Percentiles rank a stretch among this genome's conserved stretches.
phyloP scores from a whole-genome alignment of 2,888 invertebrate genomes.

The Antheraea yamamai region DNA sequence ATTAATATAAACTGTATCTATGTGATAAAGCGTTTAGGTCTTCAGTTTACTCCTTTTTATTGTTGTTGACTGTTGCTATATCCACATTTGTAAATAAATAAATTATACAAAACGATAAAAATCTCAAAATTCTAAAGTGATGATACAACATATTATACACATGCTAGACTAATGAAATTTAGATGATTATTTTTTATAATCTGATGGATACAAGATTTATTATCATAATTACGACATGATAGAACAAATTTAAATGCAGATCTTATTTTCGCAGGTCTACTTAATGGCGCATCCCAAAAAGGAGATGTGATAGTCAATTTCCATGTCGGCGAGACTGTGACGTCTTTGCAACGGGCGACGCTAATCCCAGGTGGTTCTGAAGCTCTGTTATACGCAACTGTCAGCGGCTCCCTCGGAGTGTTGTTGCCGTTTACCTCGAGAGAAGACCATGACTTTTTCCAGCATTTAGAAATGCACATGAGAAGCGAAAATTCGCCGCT shows the following conservation, averaged over 20 bases:
- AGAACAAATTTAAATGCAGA: background rate
- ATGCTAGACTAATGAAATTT: conserved; percentile 81
- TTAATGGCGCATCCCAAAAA: conserved; percentile 99
- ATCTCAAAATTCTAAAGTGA: conserved; percentile 43
- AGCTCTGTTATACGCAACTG: conserved; percentile 96
- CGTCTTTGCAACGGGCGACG: conserved; percentile 97
- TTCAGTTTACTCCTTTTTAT: too few species aligned
- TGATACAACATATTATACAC: conserved; percentile 71
- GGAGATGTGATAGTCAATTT: conserved; percentile 96
- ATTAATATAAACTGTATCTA: too few species aligned
- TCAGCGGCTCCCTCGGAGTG: conserved; percentile 96
- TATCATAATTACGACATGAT: background rate
- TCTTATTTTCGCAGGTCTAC: conserved; percentile 83
- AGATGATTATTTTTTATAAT: conserved; percentile 63
- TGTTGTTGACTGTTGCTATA: too few species aligned
- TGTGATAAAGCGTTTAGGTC: too few species aligned
- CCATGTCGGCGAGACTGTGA: conserved; percentile 97
- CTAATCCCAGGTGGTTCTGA: conserved; percentile 99
- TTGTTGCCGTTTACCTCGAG: conserved; percentile 96
- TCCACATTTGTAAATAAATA: too few species aligned
- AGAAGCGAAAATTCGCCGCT: conserved; percentile 97
- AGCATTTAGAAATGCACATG: conserved; percentile 99
- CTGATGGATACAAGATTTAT: conserved; percentile 40
- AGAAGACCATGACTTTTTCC: conserved; percentile 99
- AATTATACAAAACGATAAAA: too few species aligned